These are phyloP conservation scores for Drosophila kanapiae DNA, from an alignment of 1,140 invertebrate species.

Conservation along the genomic window DNA sequence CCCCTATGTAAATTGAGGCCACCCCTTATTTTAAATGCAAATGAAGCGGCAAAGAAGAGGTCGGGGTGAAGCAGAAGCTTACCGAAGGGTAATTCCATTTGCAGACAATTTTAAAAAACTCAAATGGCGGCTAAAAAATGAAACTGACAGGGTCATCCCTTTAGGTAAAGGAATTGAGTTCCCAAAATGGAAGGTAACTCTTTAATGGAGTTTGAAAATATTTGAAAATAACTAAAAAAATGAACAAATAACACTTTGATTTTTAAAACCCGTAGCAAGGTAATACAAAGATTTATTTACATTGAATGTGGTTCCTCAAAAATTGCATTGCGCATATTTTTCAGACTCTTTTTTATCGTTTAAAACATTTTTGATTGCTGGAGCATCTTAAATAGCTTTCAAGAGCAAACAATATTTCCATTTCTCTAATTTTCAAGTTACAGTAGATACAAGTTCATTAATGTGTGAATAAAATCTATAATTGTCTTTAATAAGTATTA, in stretches of 20 bases:
- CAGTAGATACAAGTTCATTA: neutral
- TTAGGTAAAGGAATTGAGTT: neutral
- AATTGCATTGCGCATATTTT: no score
- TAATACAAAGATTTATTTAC: no score
- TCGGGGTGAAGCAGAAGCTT: conserved; percentile 20
- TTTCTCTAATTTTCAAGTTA: neutral
- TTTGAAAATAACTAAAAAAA: neutral
- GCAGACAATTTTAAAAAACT: neutral
- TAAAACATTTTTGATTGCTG: no score
- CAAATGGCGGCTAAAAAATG: conserved; percentile 50
- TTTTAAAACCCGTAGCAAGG: no score
- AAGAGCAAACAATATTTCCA: no score
- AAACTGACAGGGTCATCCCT: neutral
- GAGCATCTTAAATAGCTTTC: no score
- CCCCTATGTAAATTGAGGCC: conserved; percentile 37
- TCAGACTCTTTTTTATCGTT: no score
- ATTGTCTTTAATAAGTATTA: neutral
- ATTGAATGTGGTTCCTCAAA: no score
- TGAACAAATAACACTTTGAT: no score
- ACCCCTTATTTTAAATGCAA: conserved; percentile 75
- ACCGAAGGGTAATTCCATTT: conserved; percentile 7
- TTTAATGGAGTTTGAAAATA: neutral
- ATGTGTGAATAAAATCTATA: no score
- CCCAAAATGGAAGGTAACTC: conserved; percentile 20
- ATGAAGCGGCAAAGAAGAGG: conserved; percentile 11